Base-by-base conservation (phyloP, 2,113 vertebrate genomes). In the Nannospalax galili region DNA sequence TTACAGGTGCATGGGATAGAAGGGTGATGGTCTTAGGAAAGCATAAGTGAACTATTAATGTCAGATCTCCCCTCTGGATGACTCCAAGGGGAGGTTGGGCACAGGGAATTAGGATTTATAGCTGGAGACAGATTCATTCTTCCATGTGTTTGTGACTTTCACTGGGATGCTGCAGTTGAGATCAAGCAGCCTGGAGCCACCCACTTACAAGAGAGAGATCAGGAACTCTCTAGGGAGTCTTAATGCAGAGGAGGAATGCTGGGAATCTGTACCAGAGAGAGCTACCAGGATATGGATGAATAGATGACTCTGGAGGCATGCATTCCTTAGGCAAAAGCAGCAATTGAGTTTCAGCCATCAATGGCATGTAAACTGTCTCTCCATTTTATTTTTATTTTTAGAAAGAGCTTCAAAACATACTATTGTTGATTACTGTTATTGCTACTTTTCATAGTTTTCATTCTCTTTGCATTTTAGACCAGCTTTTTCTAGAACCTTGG, bases 401-500 rank as follows among this genome's bases (percentile, higher is more conserved):
- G 11, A 65, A 70, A 30, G 14, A 58, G n/a, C 8, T 40, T 80
- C 79, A 40, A 32, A 6, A 12, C n/a, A 52, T 52, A 52, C 48
- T 52, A 52, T 52, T 52, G 11, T 7, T 52, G 6, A 52, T 52
- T 52, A 52, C 5, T 26, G 5, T 70, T 40, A 42, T 15, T n/a
- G 45, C 12, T 5, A 62, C 48, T 52, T 20, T 45, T 73, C 24
- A 37, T 40, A 22, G 7, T 74, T 90, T 74, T 79, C 35, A 20
- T 86, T 64, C 37, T 73, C 9, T 80, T 67, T 84, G 30, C 48
- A n/a, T 79, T 52, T 58, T 93, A 75, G 40, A 60, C 20, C 90
- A 45, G 65, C 80, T 93, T 52, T 91, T 67, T 79, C 45, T 28
- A 62, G 35, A 84, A 73, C 74, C 30, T 64, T 96, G 81, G 5